Conservation (phyloP, 2,888 invertebrate species). For the Piscicola geometra region DNA sequence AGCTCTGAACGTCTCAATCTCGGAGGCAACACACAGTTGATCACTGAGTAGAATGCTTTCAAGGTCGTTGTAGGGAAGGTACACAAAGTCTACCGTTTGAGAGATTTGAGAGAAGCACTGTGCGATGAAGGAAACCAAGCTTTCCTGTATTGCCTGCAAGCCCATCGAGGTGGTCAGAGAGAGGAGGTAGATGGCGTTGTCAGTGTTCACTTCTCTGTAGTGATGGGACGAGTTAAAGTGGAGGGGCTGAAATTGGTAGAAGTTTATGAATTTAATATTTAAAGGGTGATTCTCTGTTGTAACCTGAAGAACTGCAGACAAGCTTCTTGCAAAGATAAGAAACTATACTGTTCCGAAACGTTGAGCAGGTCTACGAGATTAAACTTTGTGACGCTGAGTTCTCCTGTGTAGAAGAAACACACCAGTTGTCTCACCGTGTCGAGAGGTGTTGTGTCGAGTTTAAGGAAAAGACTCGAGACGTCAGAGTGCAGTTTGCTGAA, state of each 20-base stretch:
- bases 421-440: constrained; percentile 31
- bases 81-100: constrained; percentile 29
- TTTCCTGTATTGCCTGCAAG: constrained; percentile 8
- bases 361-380: constrained; percentile 28
- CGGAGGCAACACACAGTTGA: constrained; percentile 5
- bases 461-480: constrained; percentile 15
- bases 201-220: constrained; percentile 26
- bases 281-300: background rate
- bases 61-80: constrained; percentile 17
- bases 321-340: constrained; percentile 7
- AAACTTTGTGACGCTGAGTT: constrained; percentile 26
- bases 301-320: constrained; percentile 31
- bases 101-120: constrained; percentile 22
- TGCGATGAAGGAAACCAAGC: constrained; percentile 20
- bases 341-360: constrained; percentile 31
- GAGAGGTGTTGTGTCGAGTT: constrained; percentile 19
- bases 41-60: background rate
- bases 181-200: constrained; percentile 31
- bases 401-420: constrained; percentile 27
- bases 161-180: constrained; percentile 21
- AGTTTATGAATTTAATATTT: background rate
- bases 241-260: background rate
- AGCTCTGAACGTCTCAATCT: constrained; percentile 30
- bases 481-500: background rate
- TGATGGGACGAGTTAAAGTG: background rate